These are phyloP conservation scores for Spondyliosoma cantharus DNA, from an alignment of 2,797 vertebrate genomes.

Conservation along the genomic window DNA sequence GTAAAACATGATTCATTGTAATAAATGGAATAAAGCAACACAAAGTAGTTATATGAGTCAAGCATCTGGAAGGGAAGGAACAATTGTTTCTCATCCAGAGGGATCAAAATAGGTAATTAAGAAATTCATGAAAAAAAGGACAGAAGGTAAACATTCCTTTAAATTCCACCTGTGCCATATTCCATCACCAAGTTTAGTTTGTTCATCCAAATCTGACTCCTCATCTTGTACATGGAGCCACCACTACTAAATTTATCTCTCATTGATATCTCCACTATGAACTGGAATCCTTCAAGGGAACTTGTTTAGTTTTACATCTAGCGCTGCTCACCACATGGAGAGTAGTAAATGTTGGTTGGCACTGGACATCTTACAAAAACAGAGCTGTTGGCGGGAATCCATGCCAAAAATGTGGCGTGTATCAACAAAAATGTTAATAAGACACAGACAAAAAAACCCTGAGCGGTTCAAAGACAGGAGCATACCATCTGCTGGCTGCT, in stretches of 20 bases:
- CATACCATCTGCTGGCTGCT: not conserved
- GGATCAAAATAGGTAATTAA: not conserved
- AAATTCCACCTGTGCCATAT: no score
- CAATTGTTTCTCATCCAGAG: not conserved
- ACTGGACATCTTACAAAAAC: not conserved
- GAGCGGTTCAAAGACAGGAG: not conserved
- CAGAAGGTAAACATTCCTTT: not conserved
- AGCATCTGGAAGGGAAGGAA: not conserved
- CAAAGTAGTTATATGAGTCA: no score
- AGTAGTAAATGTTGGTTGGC: not conserved
- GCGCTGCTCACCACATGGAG: not conserved
- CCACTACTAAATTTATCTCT: no score
- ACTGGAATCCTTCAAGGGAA: not conserved
- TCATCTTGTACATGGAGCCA: no score
- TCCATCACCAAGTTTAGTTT: not conserved
- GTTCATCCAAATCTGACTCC: not conserved
- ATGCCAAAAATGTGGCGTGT: not conserved
- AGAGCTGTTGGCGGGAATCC: not conserved
- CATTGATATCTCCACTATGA: no score
- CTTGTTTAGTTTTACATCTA: no score
- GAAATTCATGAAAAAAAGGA: not conserved
- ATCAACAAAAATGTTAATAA: not conserved
- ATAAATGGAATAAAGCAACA: no score
- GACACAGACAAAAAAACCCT: not conserved
- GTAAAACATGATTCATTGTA: not conserved